A percentile compares a stretch with the other conserved stretches of the same genome.
Evolutionary conservation across 2,888 invertebrate genomes (phyloP).

Genomic region (Plebejus melissa): DNA sequence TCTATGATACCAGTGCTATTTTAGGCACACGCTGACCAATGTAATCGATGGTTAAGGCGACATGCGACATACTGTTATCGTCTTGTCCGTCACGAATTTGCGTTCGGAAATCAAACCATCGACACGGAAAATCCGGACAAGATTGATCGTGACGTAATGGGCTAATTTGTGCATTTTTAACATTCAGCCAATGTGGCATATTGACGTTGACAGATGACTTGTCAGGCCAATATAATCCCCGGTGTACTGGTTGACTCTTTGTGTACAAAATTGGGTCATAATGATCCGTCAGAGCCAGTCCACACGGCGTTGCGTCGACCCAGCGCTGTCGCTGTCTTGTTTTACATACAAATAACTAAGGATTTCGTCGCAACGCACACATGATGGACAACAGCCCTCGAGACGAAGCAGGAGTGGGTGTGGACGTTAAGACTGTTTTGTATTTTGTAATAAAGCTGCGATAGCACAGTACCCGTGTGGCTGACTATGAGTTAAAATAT

Average conservation of each 20-base stretch:
- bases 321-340: no score
- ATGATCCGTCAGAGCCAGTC: neutral
- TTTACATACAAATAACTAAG: no score
- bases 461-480: no score
- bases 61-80: slow-evolving; percentile 16
- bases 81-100: slow-evolving; percentile 10
- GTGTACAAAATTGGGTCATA: neutral
- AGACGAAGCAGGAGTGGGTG: no score
- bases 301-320: no score
- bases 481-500: no score
- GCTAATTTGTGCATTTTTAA: slow-evolving; percentile 41
- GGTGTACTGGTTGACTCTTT: slow-evolving; percentile 6
- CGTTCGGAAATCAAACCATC: slow-evolving; percentile 27
- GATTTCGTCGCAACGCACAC: no score
- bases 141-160: slow-evolving; percentile 37
- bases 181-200: slow-evolving; percentile 35
- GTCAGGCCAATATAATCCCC: slow-evolving; percentile 31
- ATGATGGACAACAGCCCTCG: no score
- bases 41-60: slow-evolving; percentile 3
- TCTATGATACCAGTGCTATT: neutral
- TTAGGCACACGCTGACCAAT: neutral
- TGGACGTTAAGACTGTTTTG: no score
- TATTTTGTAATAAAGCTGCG: no score
- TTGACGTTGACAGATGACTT: slow-evolving; percentile 39
- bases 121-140: slow-evolving; percentile 28